Evolutionary conservation across 2,797 vertebrate species (phyloP).

Genomic region (Apodemus agrarius): DNA sequence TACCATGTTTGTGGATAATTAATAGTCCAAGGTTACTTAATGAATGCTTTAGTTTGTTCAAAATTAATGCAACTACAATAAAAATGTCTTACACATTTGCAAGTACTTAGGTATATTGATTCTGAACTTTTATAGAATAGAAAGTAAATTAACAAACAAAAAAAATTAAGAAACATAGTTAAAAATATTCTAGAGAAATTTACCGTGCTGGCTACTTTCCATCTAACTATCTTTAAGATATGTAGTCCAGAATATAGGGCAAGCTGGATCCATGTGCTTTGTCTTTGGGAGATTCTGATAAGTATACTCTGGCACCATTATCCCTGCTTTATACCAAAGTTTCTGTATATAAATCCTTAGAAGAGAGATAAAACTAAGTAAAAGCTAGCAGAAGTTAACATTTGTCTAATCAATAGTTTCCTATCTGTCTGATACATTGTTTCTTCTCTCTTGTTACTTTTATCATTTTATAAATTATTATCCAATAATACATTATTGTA

Average conservation of each 20-base stretch:
- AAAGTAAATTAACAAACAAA: neutral
- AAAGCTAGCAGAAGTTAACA: neutral
- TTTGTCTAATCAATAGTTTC: neutral
- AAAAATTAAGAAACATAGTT: neutral
- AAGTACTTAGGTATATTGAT: neutral
- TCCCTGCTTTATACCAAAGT: neutral
- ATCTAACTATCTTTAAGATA: neutral
- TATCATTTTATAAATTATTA: constrained; percentile 5
- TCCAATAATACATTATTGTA: neutral
- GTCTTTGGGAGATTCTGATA: neutral
- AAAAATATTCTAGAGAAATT: neutral
- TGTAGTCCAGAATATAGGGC: neutral
- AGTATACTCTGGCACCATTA: neutral
- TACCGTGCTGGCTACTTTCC: neutral
- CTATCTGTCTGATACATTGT: neutral
- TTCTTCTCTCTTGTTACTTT: neutral
- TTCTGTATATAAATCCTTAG: neutral
- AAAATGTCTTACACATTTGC: neutral
- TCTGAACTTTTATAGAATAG: neutral
- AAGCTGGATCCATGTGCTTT: neutral
- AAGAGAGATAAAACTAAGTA: neutral
- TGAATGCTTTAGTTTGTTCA: constrained; percentile 2
- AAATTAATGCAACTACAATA: neutral
- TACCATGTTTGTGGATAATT: constrained; percentile 29
- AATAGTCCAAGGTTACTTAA: neutral